These are phyloP conservation scores for Liodrosophila aerea DNA, from an alignment of 2,888 invertebrate species.

Conservation along the genomic window DNA sequence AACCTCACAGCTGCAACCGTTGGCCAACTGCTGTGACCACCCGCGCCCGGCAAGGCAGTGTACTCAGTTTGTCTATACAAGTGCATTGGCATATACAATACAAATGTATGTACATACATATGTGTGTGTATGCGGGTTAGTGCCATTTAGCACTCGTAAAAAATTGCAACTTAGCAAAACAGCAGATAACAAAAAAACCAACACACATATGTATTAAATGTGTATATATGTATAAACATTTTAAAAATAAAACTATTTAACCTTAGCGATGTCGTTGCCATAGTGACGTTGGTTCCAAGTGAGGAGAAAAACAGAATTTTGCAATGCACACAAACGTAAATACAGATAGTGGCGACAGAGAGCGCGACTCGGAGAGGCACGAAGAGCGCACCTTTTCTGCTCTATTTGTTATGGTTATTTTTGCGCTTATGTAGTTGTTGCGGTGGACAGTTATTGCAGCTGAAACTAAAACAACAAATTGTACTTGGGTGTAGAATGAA, in stretches of 20 bases:
- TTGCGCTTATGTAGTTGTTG: too few species aligned
- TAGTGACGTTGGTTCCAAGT: constrained; percentile 53
- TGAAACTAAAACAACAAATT: constrained; percentile 17
- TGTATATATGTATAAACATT: background rate
- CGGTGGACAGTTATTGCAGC: background rate
- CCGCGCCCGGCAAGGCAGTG: constrained; percentile 26
- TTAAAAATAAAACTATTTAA: constrained; percentile 75
- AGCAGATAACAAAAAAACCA: constrained; percentile 46
- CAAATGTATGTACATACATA: constrained; percentile 7
- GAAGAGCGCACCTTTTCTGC: too few species aligned
- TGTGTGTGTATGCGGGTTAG: constrained; percentile 12
- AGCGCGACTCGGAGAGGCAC: background rate
- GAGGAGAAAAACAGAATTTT: constrained; percentile 17
- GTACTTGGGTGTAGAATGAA: constrained; percentile 15
- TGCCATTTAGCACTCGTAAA: constrained; percentile 53
- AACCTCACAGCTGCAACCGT: constrained; percentile 1
- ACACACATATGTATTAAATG: constrained; percentile 7
- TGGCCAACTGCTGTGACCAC: constrained; percentile 27
- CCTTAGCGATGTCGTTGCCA: constrained; percentile 60
- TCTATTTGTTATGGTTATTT: too few species aligned
- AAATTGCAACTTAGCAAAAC: constrained; percentile 43
- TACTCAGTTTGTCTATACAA: constrained; percentile 11
- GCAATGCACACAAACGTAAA: constrained; percentile 22
- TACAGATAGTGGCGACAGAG: background rate
- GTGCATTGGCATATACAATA: constrained; percentile 3